Evolutionary conservation across 2,888 invertebrate species (phyloP).

Genomic region (Ectemnius continuus): DNA sequence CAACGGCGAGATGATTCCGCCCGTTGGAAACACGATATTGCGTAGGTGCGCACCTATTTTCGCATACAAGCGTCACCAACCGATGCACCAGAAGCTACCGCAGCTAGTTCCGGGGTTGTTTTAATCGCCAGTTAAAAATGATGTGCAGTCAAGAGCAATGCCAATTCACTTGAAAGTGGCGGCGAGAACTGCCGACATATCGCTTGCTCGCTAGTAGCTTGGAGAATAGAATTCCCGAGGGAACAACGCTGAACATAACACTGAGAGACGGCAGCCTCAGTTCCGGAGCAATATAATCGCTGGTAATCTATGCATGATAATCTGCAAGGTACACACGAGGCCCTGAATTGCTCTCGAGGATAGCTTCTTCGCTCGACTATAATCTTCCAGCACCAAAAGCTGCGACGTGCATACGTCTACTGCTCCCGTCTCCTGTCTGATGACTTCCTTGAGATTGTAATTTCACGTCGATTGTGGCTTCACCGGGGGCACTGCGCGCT

Average conservation of each 20-base stretch:
- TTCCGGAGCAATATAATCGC: slow-evolving; percentile 63
- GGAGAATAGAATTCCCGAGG: slow-evolving; percentile 29
- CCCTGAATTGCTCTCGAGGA: slow-evolving; percentile 22
- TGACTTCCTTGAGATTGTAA: slow-evolving; percentile 20
- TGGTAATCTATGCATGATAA: slow-evolving; percentile 62
- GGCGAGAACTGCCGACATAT: slow-evolving; percentile 20
- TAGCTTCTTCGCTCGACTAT: slow-evolving; percentile 21
- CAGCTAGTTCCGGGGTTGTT: too few species aligned
- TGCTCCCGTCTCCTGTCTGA: slow-evolving; percentile 10
- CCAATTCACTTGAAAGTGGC: too few species aligned
- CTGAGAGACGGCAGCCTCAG: slow-evolving; percentile 16
- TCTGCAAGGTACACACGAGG: slow-evolving; percentile 48
- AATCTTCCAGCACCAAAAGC: slow-evolving; percentile 10
- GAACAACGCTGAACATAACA: slow-evolving; percentile 21
- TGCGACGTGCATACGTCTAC: slow-evolving; percentile 5
- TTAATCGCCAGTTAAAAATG: too few species aligned
- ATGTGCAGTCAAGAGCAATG: too few species aligned
- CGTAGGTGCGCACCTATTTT: too few species aligned
- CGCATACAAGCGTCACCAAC: too few species aligned
- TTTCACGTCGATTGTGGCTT: slow-evolving; percentile 21
- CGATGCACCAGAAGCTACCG: too few species aligned
- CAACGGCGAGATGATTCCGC: neutral
- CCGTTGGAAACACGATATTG: neutral
- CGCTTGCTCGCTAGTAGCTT: slow-evolving; percentile 15
- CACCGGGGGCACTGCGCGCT: neutral